Evolutionary conservation across 2,113 vertebrate genomes (phyloP).

Genomic region (Poecile atricapillus): DNA sequence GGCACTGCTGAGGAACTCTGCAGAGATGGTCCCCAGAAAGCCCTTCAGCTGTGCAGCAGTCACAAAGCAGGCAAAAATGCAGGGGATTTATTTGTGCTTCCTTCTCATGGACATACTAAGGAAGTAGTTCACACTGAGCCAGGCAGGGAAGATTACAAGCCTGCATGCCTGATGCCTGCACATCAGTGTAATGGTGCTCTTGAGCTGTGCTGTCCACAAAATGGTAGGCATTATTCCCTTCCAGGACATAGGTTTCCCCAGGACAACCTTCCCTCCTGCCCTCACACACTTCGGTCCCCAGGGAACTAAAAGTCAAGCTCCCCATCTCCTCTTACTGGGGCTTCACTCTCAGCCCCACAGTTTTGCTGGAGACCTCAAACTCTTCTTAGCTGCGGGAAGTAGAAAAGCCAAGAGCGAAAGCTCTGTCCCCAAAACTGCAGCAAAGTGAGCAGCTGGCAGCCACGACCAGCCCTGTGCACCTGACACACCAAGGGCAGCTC

Average conservation of each 20-base stretch:
- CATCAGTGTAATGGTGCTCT: neutral
- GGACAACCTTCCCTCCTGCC: neutral
- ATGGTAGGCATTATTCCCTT: neutral
- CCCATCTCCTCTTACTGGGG: neutral
- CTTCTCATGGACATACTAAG: neutral
- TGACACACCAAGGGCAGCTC: no score
- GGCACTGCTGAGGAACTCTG: neutral
- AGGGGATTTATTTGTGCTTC: neutral
- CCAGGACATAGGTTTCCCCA: neutral
- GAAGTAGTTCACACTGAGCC: neutral
- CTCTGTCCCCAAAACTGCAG: neutral
- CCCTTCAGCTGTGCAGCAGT: neutral
- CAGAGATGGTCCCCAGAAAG: neutral
- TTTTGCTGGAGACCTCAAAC: neutral
- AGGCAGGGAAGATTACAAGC: neutral
- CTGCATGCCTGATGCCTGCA: neutral
- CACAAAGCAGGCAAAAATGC: neutral
- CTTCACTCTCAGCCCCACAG: neutral
- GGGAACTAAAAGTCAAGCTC: neutral
- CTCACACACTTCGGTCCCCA: accelerated
- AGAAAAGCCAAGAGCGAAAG: neutral
- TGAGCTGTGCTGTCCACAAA: neutral
- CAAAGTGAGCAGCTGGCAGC: accelerated
- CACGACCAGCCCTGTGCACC: accelerated
- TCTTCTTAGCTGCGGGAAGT: neutral